Evolutionary conservation across 2,888 invertebrate genomes (phyloP).

Genomic region (Hemithea aestivaria): DNA sequence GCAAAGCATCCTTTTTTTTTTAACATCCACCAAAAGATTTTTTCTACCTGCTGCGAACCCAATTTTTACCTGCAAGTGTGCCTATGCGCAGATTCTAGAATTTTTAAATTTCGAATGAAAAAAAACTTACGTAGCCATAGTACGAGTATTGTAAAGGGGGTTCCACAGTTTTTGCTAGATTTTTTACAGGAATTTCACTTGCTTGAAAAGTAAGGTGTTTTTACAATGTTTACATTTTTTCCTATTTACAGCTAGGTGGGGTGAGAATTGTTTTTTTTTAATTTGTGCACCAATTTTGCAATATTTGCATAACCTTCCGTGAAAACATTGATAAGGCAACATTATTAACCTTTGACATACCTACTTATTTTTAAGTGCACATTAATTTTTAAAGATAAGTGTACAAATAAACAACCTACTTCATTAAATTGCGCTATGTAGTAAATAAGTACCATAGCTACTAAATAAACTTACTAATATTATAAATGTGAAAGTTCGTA

Average conservation of each 20-base stretch:
- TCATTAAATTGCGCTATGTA: too few species aligned
- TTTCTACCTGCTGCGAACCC: conserved; percentile 78
- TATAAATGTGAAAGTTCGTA: too few species aligned
- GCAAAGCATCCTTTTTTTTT: conserved; percentile 69
- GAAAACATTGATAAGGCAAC: too few species aligned
- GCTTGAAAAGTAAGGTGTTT: conserved; percentile 53
- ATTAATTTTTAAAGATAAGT: too few species aligned
- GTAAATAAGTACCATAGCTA: too few species aligned
- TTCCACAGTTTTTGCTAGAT: conserved; percentile 52
- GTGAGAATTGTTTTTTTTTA: conserved; percentile 6
- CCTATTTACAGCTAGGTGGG: conserved; percentile 20
- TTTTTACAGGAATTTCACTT: conserved; percentile 72
- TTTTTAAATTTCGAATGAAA: conserved; percentile 52
- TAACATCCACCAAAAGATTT: conserved; percentile 61
- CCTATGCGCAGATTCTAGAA: conserved; percentile 65
- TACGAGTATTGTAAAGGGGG: conserved; percentile 53
- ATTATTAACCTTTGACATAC: too few species aligned
- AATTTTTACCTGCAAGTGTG: conserved; percentile 62
- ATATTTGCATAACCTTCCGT: too few species aligned
- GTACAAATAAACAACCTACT: too few species aligned
- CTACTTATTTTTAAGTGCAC: too few species aligned
- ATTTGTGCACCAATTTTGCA: too few species aligned
- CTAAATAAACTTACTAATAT: too few species aligned
- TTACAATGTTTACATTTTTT: conserved; percentile 56
- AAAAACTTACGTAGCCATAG: conserved; percentile 31